phyloP scores from a whole-genome alignment of 2,888 invertebrate species.

The Melikaiella ostensackeni region DNA sequence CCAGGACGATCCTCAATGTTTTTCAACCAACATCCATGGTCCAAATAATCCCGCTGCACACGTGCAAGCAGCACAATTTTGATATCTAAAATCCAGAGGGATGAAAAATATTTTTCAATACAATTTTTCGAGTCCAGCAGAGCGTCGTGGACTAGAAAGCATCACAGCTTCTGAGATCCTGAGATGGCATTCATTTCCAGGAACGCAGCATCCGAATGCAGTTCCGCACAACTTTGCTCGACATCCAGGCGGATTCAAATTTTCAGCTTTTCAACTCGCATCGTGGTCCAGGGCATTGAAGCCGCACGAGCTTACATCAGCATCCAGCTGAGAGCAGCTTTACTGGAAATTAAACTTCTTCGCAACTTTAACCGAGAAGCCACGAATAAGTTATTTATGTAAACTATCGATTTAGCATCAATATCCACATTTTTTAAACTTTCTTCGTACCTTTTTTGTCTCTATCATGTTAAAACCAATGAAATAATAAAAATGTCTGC shows the following conservation, averaged over 20 bases:
- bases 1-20: not conserved
- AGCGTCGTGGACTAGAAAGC: not conserved
- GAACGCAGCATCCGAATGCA: not conserved
- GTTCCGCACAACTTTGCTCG: not conserved
- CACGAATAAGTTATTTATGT: not conserved
- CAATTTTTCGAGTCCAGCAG: not conserved
- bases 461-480: too few relatives aligned
- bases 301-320: not conserved
- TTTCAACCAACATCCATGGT: not conserved
- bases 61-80: not conserved
- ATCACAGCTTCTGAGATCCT: not conserved
- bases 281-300: too few relatives aligned
- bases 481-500: too few relatives aligned
- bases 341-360: not conserved
- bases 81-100: not conserved
- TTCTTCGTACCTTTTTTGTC: not conserved
- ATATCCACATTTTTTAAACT: not conserved
- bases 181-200: not conserved
- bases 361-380: not conserved
- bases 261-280: too few relatives aligned
- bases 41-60: not conserved
- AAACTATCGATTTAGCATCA: not conserved
- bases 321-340: not conserved
- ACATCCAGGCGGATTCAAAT: too few relatives aligned
- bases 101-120: not conserved